Evolutionary conservation across 92 coral and sea anemone genomes (phyloP).

Genomic region (Porites divaricata): DNA sequence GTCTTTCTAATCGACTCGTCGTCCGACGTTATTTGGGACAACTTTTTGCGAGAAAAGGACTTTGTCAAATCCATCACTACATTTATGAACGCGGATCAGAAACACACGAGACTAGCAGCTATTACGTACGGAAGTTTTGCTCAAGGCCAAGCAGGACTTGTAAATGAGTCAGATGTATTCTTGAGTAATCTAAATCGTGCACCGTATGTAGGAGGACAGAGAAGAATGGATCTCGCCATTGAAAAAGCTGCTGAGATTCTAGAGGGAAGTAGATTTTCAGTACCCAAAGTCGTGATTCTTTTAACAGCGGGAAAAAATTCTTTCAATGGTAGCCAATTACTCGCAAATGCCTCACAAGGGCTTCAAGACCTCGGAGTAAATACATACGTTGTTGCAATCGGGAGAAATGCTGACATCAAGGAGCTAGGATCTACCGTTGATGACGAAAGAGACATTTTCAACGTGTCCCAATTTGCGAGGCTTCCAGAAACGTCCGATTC

Average conservation of each 20-base stretch:
- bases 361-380: conserved; percentile 51
- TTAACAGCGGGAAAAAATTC: conserved; percentile 60
- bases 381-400: conserved; percentile 64
- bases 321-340: not conserved
- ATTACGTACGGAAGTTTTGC: conserved; percentile 59
- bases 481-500: too few relatives aligned
- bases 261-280: conserved; percentile 14
- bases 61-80: conserved; percentile 70
- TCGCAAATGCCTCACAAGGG: conserved; percentile 42
- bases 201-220: conserved; percentile 43
- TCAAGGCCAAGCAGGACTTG: conserved; percentile 1
- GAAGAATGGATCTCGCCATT: conserved; percentile 58
- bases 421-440: conserved; percentile 45
- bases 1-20: conserved; percentile 82
- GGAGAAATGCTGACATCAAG: conserved; percentile 43
- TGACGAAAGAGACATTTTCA: conserved; percentile 39
- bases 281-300: conserved; percentile 29
- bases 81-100: conserved; percentile 34
- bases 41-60: conserved; percentile 55
- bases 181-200: conserved; percentile 43
- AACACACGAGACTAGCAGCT: conserved; percentile 46
- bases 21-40: conserved; percentile 48
- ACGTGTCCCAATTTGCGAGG: not conserved
- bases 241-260: conserved; percentile 28
- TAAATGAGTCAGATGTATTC: conserved; percentile 30